These are phyloP conservation scores for Sinotaia quadrata DNA, from an alignment of 2,888 invertebrate genomes.

Conservation along the genomic window DNA sequence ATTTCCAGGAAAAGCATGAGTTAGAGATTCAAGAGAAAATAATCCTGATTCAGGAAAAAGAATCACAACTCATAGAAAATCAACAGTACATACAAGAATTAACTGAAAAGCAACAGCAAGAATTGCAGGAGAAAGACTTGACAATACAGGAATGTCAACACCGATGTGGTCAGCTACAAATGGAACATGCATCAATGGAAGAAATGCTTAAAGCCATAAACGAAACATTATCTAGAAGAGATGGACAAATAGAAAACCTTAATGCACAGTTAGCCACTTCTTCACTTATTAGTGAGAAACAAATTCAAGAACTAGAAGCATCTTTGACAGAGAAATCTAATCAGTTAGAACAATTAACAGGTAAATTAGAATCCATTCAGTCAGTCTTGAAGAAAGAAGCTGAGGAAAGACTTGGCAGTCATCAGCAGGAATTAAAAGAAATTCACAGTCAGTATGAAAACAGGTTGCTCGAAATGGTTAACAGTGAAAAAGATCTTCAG, in stretches of 20 bases:
- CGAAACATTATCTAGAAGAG: conserved; percentile 47
- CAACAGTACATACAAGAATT: conserved; percentile 19
- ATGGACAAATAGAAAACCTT: conserved; percentile 45
- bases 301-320: conserved; percentile 34
- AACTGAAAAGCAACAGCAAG: conserved; percentile 19
- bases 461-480: conserved; percentile 45
- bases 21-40: conserved; percentile 53
- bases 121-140: neutral
- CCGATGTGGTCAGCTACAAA: conserved; percentile 24
- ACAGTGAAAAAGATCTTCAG: conserved; percentile 60
- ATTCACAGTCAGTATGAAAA: conserved; percentile 46
- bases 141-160: neutral
- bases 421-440: conserved; percentile 31
- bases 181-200: conserved; percentile 47
- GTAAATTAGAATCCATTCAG: conserved; percentile 26
- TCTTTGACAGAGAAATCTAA: conserved; percentile 34
- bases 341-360: conserved; percentile 37
- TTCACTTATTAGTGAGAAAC: conserved; percentile 35
- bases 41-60: conserved; percentile 26
- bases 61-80: conserved; percentile 38
- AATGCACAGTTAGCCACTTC: neutral
- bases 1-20: conserved; percentile 42
- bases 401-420: conserved; percentile 29
- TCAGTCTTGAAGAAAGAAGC: conserved; percentile 26
- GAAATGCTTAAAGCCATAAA: conserved; percentile 59